Evolutionary conservation across 2,797 vertebrate species (phyloP).

Genomic region (Malacoraja senta): DNA sequence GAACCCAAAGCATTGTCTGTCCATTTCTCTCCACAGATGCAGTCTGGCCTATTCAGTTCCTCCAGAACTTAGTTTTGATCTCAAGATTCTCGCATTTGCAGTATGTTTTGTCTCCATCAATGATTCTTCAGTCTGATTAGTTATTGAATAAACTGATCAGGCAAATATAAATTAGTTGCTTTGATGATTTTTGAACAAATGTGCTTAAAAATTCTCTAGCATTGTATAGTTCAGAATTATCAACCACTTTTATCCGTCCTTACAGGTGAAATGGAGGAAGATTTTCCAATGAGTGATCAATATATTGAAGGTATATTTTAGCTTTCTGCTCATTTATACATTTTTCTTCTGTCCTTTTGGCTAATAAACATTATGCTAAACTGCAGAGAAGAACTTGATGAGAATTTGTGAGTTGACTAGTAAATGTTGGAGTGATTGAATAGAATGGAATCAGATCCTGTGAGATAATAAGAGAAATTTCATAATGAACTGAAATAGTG

Average conservation of each 20-base stretch:
- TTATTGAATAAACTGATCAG: neutral
- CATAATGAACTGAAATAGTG: neutral
- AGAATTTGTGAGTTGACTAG: too few species aligned
- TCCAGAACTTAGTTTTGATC: too few species aligned
- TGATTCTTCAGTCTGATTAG: neutral
- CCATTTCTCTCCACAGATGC: too few species aligned
- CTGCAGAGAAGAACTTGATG: too few species aligned
- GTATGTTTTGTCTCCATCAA: neutral
- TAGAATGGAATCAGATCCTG: too few species aligned
- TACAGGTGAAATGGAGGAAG: slow-evolving; percentile 9
- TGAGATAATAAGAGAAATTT: neutral
- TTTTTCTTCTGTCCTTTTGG: neutral
- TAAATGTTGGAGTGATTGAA: too few species aligned
- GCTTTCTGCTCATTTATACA: neutral
- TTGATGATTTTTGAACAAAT: neutral
- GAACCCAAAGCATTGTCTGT: too few species aligned
- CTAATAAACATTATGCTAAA: neutral
- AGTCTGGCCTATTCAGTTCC: too few species aligned
- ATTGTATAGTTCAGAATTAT: neutral
- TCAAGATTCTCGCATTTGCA: too few species aligned
- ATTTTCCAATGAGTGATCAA: neutral
- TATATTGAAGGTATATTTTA: slow-evolving; percentile 26
- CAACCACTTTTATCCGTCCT: neutral
- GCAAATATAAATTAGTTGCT: neutral
- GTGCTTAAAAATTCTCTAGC: neutral